A percentile compares a stretch with the other conserved stretches of the same genome.
Evolutionary conservation across 2,113 vertebrate genomes (phyloP).

Genomic region (Sander lucioperca): DNA sequence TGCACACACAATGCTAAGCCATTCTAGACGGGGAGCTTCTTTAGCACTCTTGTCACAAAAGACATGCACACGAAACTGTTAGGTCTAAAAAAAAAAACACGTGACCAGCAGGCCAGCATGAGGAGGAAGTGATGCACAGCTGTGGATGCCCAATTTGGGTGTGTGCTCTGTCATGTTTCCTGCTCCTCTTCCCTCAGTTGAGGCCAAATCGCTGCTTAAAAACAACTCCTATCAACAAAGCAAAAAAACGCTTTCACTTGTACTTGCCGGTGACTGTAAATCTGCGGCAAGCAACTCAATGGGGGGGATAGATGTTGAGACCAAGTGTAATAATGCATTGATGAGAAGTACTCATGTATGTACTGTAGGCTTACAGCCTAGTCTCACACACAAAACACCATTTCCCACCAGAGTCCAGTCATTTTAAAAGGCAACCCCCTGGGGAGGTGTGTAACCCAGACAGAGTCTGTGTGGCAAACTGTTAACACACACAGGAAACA

Average conservation of each 20-base stretch:
- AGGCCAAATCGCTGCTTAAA: conserved; percentile 14
- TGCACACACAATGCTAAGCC: neutral
- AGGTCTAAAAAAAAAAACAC: conserved; percentile 3
- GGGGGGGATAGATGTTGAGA: conserved; percentile 29
- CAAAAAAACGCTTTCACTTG: conserved; percentile 31
- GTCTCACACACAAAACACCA: neutral
- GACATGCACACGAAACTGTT: conserved; percentile 10
- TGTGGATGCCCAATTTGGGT: conserved; percentile 42
- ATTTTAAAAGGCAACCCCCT: conserved; percentile 56
- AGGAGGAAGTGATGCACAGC: conserved; percentile 72
- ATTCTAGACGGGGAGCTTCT: neutral
- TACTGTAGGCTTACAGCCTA: neutral
- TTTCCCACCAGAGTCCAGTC: conserved; percentile 59
- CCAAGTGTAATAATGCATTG: conserved; percentile 23
- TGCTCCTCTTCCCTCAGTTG: conserved; percentile 54
- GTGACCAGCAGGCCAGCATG: conserved; percentile 20
- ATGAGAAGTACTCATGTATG: no score
- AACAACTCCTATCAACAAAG: conserved; percentile 34
- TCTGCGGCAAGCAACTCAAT: neutral
- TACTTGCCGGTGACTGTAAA: neutral
- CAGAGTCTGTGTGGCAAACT: conserved; percentile 63
- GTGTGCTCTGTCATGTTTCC: conserved; percentile 68
- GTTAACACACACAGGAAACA: conserved; percentile 78
- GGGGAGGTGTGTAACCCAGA: conserved; percentile 66
- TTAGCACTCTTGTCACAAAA: conserved; percentile 11